Base-by-base conservation (phyloP, 2,797 vertebrate species). In the Chromis chromis region DNA sequence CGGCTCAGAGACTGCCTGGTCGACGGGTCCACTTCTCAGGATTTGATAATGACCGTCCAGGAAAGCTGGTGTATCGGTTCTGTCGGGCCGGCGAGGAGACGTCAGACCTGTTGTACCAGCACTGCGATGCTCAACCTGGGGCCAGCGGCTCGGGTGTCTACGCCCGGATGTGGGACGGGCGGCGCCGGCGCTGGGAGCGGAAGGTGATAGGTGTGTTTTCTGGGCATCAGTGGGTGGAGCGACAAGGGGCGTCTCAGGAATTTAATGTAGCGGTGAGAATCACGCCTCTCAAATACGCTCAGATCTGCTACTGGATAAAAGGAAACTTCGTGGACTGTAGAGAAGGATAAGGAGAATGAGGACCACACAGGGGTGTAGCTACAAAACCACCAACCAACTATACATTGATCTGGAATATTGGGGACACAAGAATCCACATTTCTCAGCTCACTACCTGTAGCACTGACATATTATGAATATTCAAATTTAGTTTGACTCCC, bases 231-330 rank as follows among this genome's bases (percentile, higher is more conserved):
- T 98, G 97, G 98, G 97, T 99, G 65, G 98, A 99, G 85, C 93
- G 93, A 84, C 96, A 96, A n/a, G 97, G 96, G 2, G 89, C 94
- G 3, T 94, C 96, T 0, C 96, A 97, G 86, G 98, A 99, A 86
- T 99, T 96, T 88, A 99, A 99, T 0, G 98, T 99, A 11, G 98
- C 98, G 0, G 98, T 99, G 78, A 96, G 97, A 67, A 96, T 99
- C 90, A 99, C 98, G 0, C 97, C 98, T 17, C 96, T 99, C 16
- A 99, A 99, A 90, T 99, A 98, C 0, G 98, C 98, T 74, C 98
- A 99, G 94, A 99, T 99, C 88, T 99, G 98, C 93, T 99, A 97
- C 78, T 99, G 98, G 98, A 98, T 99, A 88, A 99, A 97, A 93
- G 98, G 97, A 74, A 98, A 99, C 92, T 99, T 98, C 84, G 88